Base-by-base conservation (phyloP, 1,140 invertebrate genomes). In the Tribolium madens region DNA sequence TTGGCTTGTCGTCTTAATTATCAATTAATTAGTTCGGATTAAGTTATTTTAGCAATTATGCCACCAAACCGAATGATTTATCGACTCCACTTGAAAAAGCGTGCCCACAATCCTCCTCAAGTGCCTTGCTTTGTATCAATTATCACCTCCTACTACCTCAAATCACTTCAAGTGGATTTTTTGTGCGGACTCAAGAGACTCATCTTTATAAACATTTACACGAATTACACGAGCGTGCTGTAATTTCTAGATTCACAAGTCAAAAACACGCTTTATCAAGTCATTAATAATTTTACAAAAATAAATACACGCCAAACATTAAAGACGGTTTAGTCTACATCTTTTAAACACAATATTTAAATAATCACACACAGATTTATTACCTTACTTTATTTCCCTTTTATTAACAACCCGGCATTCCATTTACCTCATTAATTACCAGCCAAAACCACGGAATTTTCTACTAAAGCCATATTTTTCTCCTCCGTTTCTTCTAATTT, bases 291-390 rank as follows among this genome's bases (percentile, higher is more conserved):
- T 26, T 47, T 47, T 52, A 17, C n/a, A 21, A 57, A 10, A 57
- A 57, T 21, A 57, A 57, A 57, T 57, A 57, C 52, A n/a, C 52
- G 52, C 17, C 52, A 21, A 7, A 18, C 52, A 21, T 57, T 17
- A 57, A 57, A 57, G 15, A 17, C 14, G 10, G 52, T 57, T 57
- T 57, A 57, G 15, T 57, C 17, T 57, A 21, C 52, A n/a, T n/a
- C n/a, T n/a, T n/a, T n/a, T n/a, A n/a, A n/a, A n/a, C n/a, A 57
- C 10, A 57, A 57, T 57, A 57, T 57, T 57, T 57, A 57, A 57
- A 57, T 21, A 21, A 57, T 57, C 52, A n/a, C 17, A 7, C 17
- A 21, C 15, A 21, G 17, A 57, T 57, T 57, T 57, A 57, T 57
- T 21, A 57, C 17, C 10, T 18, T 57, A 18, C 21, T 21, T 57